These are phyloP conservation scores for Nasua narica DNA, from an alignment of 2,797 vertebrate genomes.

Conservation along the genomic window DNA sequence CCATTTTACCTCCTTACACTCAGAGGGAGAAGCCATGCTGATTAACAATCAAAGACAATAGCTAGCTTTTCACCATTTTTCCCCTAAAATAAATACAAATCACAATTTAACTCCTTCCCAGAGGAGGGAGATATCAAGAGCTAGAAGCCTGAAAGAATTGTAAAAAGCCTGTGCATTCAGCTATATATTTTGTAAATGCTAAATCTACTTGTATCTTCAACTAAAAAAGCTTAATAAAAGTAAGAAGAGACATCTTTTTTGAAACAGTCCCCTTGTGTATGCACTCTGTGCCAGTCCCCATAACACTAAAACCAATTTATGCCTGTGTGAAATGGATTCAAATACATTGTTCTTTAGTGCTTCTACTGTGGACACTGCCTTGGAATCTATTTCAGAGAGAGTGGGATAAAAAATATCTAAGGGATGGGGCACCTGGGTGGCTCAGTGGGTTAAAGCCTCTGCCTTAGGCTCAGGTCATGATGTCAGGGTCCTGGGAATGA, in stretches of 20 bases:
- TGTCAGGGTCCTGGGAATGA: no score
- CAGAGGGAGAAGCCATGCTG: not conserved
- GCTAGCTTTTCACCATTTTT: not conserved
- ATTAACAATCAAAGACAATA: not conserved
- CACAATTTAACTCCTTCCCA: not conserved
- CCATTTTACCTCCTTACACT: not conserved
- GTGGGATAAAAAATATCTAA: not conserved
- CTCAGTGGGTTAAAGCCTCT: no score
- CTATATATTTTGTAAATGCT: not conserved
- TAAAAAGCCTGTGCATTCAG: not conserved
- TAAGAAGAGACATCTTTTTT: not conserved
- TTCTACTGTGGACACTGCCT: not conserved
- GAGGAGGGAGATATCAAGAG: not conserved
- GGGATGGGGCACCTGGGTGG: no score
- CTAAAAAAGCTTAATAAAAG: not conserved
- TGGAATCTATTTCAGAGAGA: not conserved
- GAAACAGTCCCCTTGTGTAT: not conserved
- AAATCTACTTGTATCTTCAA: not conserved
- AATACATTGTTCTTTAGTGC: not conserved
- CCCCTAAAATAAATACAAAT: not conserved
- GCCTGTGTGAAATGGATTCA: not conserved
- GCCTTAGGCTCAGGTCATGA: no score
- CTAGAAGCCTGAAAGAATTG: not conserved
- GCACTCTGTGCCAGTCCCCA: not conserved
- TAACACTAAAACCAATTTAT: not conserved